Conservation (phyloP, 2,113 vertebrate species). For the Nothobranchius furzeri region DNA sequence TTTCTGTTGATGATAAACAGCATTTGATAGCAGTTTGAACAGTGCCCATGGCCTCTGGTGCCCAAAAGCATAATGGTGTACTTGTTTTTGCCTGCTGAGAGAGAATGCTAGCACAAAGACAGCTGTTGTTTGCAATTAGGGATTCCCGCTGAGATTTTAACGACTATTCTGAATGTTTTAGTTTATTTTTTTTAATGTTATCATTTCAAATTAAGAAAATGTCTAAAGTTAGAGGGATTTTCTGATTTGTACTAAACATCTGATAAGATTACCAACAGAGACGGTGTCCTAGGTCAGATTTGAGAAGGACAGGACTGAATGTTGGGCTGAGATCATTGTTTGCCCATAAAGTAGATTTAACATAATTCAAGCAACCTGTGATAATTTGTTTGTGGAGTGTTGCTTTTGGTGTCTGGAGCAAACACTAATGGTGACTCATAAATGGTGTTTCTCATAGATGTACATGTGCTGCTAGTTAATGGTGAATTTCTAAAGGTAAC, state of each 20-base stretch:
- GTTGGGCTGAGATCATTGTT: neutral
- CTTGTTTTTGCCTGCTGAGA: constrained; percentile 59
- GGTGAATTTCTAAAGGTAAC: no score
- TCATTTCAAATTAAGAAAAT: constrained; percentile 1
- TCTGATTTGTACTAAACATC: neutral
- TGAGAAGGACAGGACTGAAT: neutral
- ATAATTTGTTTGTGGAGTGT: neutral
- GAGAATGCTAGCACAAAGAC: constrained; percentile 34
- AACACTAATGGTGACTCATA: neutral
- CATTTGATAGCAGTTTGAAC: constrained; percentile 18
- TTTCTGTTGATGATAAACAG: constrained; percentile 15
- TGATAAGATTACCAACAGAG: neutral
- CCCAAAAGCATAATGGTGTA: constrained; percentile 34
- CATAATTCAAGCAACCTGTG: neutral
- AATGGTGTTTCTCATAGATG: no score
- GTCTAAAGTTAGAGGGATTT: constrained; percentile 1
- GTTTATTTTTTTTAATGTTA: neutral
- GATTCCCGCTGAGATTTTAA: constrained; percentile 28
- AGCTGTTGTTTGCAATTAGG: constrained; percentile 55
- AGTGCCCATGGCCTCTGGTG: neutral
- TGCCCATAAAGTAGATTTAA: neutral
- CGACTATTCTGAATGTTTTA: neutral
- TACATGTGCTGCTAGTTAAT: no score
- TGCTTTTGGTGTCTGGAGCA: neutral
- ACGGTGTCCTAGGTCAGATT: constrained; percentile 1